Conservation (phyloP, 2,888 invertebrate genomes). For the Sarcophaga rosellei region DNA sequence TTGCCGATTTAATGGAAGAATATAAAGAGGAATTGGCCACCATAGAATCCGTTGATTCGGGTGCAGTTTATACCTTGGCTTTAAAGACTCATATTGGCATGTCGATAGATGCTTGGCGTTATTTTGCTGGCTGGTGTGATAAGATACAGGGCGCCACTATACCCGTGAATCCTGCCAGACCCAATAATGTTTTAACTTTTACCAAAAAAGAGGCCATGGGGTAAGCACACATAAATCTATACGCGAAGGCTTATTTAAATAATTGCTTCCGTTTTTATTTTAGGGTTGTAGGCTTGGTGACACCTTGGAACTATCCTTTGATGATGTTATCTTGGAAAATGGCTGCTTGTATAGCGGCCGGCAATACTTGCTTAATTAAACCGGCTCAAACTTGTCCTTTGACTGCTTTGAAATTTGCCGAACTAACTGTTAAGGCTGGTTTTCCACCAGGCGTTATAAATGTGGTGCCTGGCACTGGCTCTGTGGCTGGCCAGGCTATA, state of each 20-base stretch:
- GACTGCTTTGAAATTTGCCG: slow-evolving; percentile 97
- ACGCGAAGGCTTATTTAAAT: not conserved
- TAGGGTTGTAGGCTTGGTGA: slow-evolving; percentile 94
- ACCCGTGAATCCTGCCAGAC: slow-evolving; percentile 95
- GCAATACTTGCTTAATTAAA: slow-evolving; percentile 97
- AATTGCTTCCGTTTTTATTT: not conserved
- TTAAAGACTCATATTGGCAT: slow-evolving; percentile 98
- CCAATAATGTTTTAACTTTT: slow-evolving; percentile 93
- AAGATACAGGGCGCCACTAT: slow-evolving; percentile 96
- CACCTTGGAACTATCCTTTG: slow-evolving; percentile 98
- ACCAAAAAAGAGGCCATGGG: slow-evolving; percentile 96
- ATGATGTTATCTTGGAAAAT: slow-evolving; percentile 99
- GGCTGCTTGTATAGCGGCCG: slow-evolving; percentile 98
- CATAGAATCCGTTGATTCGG: slow-evolving; percentile 95
- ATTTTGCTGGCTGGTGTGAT: slow-evolving; percentile 98
- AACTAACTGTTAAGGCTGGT: slow-evolving; percentile 93
- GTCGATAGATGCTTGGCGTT: slow-evolving; percentile 98
- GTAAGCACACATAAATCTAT: slow-evolving; percentile 79
- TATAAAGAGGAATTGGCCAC: slow-evolving; percentile 97
- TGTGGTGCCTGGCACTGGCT: slow-evolving; percentile 92
- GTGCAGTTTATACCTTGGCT: slow-evolving; percentile 97
- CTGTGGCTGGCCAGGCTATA: slow-evolving; percentile 91
- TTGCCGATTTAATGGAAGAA: slow-evolving; percentile 97
- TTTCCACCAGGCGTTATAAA: slow-evolving; percentile 97
- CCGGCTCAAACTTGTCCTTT: slow-evolving; percentile 96